These are phyloP conservation scores for Orchesellides sinensis DNA, from an alignment of 2,888 invertebrate genomes.

Conservation along the genomic window DNA sequence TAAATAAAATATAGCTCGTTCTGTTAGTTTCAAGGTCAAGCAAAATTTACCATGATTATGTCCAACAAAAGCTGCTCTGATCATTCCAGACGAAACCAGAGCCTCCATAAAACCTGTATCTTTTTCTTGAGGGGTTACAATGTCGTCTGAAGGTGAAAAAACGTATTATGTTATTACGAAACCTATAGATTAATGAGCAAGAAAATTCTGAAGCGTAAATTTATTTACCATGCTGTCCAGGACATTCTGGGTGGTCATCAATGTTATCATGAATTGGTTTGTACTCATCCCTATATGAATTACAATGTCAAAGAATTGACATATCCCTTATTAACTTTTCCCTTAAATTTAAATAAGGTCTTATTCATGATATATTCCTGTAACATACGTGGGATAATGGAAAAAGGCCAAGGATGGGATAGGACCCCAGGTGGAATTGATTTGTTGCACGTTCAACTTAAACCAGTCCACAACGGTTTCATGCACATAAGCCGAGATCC, in stretches of 20 bases:
- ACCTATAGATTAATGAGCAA: neutral
- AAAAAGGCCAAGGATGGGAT: constrained; percentile 66
- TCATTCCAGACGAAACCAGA: constrained; percentile 48
- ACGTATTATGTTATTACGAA: neutral
- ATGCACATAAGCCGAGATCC: constrained; percentile 67
- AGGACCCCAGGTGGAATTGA: constrained; percentile 63
- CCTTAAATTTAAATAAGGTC: too few relatives aligned
- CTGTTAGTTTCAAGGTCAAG: too few relatives aligned
- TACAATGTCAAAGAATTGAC: too few relatives aligned
- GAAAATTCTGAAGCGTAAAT: neutral
- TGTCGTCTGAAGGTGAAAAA: constrained; percentile 58
- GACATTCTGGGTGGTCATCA: constrained; percentile 65
- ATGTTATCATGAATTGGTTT: constrained; percentile 64
- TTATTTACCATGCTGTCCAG: constrained; percentile 63
- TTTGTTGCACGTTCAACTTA: constrained; percentile 18
- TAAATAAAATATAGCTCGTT: too few relatives aligned
- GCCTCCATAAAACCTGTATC: constrained; percentile 68
- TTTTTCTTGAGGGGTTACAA: constrained; percentile 67
- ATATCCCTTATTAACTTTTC: too few relatives aligned
- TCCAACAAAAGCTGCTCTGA: constrained; percentile 66
- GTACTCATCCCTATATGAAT: constrained; percentile 51
- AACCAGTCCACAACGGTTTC: constrained; percentile 70
- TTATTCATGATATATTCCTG: too few relatives aligned
- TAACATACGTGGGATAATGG: constrained; percentile 68
- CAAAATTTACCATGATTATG: constrained; percentile 66